Evolutionary conservation across 2,797 vertebrate genomes (phyloP), one percentile per base, ranked within the genome.

Genomic region (Limosa lapponica): DNA sequence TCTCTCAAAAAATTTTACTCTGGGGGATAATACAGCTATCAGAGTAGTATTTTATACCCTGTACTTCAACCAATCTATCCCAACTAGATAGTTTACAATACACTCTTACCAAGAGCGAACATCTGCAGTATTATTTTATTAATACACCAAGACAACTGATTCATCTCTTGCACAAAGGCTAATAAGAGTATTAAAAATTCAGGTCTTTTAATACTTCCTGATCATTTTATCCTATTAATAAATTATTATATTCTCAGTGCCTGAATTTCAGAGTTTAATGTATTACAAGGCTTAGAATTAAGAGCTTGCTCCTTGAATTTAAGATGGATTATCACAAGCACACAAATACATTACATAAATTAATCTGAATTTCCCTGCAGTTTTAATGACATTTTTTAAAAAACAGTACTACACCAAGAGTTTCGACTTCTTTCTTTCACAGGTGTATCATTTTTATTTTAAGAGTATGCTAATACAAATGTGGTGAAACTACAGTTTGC

Each of bases 121-220:
- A 91, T 69, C 77, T 92, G 70, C 66, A 83, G 80, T 66, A 90
- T 84, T 57, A 71, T 74, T 94, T 93, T 80, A 90, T 64, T 82
- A 85, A 93, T 95, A 84, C 22, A 82, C 64, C 80, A 69, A 89
- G 85, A 87, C 70, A 89, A 85, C 69, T 41, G 82, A 96, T 83
- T 96, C 86, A 92, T 92, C 74, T 96, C 66, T 67, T 85, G 70
- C 81, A 95, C 55, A 95, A 90, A 96, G 69, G 86, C 87, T 95
- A 94, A 92, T 92, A 83, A 44, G 91, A 92, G 87, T 79, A 92
- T 97, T 95, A 96, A 96, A 96, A 96, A 89, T 96, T 94, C 74
- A 97, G 89, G 85, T 66, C 83, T 97, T 96, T 94, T 97, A 96
- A 95, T 92, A 92, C 65, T 78, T 96, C 70, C 87, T 93, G 70